These are phyloP conservation scores for Acanthosepion lycidas DNA, from an alignment of 2,888 invertebrate genomes.

Conservation along the genomic window DNA sequence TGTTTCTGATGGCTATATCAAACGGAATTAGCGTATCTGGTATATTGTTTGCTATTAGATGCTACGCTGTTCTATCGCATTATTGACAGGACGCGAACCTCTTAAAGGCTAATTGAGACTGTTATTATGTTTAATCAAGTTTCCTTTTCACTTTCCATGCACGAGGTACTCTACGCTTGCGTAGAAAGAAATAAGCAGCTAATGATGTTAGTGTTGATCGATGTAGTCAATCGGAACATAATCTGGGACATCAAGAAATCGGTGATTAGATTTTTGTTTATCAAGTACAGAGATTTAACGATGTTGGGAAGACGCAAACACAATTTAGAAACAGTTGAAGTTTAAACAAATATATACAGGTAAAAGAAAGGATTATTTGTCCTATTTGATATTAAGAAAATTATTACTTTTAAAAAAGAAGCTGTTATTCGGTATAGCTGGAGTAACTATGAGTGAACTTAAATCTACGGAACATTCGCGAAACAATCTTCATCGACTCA, in stretches of 20 bases:
- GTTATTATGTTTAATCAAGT: not conserved
- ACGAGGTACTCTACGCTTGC: not conserved
- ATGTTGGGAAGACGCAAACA: not conserved
- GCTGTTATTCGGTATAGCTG: no score
- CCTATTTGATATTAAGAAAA: no score
- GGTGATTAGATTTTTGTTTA: not conserved
- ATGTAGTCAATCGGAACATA: not conserved
- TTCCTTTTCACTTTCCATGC: not conserved
- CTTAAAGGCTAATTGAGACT: not conserved
- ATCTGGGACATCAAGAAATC: not conserved
- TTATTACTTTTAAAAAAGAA: no score
- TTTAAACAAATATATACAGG: not conserved
- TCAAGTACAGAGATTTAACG: not conserved
- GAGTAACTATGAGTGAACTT: no score
- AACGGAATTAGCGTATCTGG: not conserved
- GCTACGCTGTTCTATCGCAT: not conserved
- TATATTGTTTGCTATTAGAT: not conserved
- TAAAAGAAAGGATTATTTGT: not conserved
- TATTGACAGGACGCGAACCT: not conserved
- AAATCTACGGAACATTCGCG: no score
- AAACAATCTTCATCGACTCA: no score
- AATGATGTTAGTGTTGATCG: not conserved
- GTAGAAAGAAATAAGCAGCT: constrained; percentile 33
- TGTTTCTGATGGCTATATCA: constrained; percentile 6
- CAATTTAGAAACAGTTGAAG: not conserved